Base-by-base conservation (phyloP, 2,113 vertebrate species). In the Ramphastos sulfuratus region DNA sequence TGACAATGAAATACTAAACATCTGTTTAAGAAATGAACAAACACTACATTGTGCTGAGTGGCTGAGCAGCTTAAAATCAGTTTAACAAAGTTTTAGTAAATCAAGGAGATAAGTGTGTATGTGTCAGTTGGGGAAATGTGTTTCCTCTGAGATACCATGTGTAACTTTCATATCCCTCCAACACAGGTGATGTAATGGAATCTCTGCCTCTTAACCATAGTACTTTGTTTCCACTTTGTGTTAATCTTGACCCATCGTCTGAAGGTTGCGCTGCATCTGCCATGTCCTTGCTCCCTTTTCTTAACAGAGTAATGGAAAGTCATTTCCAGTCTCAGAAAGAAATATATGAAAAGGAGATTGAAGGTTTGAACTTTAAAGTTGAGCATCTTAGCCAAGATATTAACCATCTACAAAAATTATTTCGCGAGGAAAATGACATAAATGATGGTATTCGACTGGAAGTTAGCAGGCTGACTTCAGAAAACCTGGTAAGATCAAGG, bases 381-480 rank as follows among this genome's bases (percentile, higher is more conserved):
- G 98, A 98, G 27, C 98, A 99, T 92, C 98, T 99, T 60, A 98
- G 98, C 87, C 98, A 98, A 82, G 99, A 99, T 92, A 99, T 99
- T 95, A 98, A 94, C 95, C 98, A 98, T 56, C 95, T 99, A 15
- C 99, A 99, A 70, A 98, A 98, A 42, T 95, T 99, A 28, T 98
- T 99, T 96, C 96, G 98, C 48, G 99, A 99, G 93, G 99, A 99
- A 85, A 99, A 97, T 30, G 94, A 98, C 54, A 87, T 98, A 87
- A 99, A 98, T 6, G 98, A 99, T 88, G 97, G 94, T 30, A 98
- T 99, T 92, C 97, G 97, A 52, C 98, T 98, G 8, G 98, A 99
- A 91, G 98, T 99, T 48, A 96, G 97, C 85, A 97, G 99, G 55
- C 98, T 99, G 12, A 98, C 98, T 7, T 98, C 98, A 24, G 99